These are phyloP conservation scores for Ernsta delagoae DNA, from an alignment of 2,888 invertebrate species.

Conservation along the genomic window DNA sequence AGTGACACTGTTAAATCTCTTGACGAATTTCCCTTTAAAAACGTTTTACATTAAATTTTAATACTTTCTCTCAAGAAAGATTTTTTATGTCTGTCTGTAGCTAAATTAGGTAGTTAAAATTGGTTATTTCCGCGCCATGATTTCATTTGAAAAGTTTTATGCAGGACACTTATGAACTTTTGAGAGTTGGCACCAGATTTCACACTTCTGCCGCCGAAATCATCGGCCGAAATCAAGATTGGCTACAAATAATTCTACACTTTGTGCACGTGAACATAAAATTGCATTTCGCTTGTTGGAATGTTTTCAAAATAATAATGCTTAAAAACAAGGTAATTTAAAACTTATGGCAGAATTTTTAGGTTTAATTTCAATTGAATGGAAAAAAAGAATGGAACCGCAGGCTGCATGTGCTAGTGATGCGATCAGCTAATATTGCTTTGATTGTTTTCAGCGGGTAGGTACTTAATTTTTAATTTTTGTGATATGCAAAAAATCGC, in stretches of 20 bases:
- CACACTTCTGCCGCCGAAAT: slow-evolving; percentile 52
- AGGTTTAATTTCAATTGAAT: slow-evolving; percentile 31
- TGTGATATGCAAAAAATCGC: background rate
- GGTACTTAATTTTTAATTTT: background rate
- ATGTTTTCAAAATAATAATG: slow-evolving; percentile 27
- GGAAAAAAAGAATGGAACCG: slow-evolving; percentile 44
- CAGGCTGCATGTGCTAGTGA: slow-evolving; percentile 49
- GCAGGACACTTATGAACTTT: slow-evolving; percentile 41
- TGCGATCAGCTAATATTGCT: slow-evolving; percentile 20
- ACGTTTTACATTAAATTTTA: background rate
- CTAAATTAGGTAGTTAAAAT: slow-evolving; percentile 33
- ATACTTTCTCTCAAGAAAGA: background rate
- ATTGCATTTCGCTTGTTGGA: slow-evolving; percentile 51
- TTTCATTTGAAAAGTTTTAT: slow-evolving; percentile 36
- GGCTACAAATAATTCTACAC: slow-evolving; percentile 52
- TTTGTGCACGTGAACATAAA: slow-evolving; percentile 51
- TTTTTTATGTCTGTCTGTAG: slow-evolving; percentile 11
- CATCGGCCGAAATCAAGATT: slow-evolving; percentile 48
- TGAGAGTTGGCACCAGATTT: slow-evolving; percentile 44
- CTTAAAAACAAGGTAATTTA: slow-evolving; percentile 24
- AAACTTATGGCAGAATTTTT: slow-evolving; percentile 23
- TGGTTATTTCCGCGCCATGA: slow-evolving; percentile 36
- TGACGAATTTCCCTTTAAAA: background rate
- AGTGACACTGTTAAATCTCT: background rate
- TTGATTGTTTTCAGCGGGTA: slow-evolving; percentile 8